phyloP scores from a whole-genome alignment of 37 sponge, comb jelly and placozoan genomes.

The Halichondria panicea region DNA sequence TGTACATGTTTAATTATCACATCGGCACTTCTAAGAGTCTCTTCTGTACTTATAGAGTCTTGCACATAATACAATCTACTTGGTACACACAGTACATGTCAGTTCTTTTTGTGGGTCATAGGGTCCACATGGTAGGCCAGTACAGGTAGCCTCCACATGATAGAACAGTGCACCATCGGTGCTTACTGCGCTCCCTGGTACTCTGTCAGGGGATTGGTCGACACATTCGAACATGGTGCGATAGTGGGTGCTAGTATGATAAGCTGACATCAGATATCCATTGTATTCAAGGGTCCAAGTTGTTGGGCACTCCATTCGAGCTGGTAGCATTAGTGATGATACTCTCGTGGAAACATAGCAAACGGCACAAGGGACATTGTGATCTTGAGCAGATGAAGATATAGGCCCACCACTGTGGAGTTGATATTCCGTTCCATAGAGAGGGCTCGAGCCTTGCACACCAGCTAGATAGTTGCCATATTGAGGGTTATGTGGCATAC shows the following conservation, averaged over 20 bases:
- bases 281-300: slow-evolving; percentile 53
- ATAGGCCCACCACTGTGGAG: no score
- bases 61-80: no score
- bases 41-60: no score
- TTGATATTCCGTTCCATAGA: slow-evolving; percentile 35
- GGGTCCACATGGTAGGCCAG: slow-evolving; percentile 40
- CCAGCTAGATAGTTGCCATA: slow-evolving; percentile 25
- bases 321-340: slow-evolving; percentile 43
- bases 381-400: no score
- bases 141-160: slow-evolving; percentile 45
- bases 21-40: no score
- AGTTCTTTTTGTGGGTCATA: slow-evolving; percentile 45
- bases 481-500: slow-evolving; percentile 31
- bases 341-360: slow-evolving; percentile 38
- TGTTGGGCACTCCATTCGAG: slow-evolving; percentile 17
- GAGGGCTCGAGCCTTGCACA: slow-evolving; percentile 4
- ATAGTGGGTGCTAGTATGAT: not conserved
- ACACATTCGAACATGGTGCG: slow-evolving; percentile 39
- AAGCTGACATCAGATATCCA: slow-evolving; percentile 47
- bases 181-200: slow-evolving; percentile 13
- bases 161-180: slow-evolving; percentile 41
- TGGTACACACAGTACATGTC: slow-evolving; percentile 63
- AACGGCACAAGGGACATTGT: slow-evolving; percentile 56
- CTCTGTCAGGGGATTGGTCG: slow-evolving; percentile 20
- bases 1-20: no score